phyloP scores from a whole-genome alignment of 1,140 invertebrate genomes.

The Solenopsis invicta region DNA sequence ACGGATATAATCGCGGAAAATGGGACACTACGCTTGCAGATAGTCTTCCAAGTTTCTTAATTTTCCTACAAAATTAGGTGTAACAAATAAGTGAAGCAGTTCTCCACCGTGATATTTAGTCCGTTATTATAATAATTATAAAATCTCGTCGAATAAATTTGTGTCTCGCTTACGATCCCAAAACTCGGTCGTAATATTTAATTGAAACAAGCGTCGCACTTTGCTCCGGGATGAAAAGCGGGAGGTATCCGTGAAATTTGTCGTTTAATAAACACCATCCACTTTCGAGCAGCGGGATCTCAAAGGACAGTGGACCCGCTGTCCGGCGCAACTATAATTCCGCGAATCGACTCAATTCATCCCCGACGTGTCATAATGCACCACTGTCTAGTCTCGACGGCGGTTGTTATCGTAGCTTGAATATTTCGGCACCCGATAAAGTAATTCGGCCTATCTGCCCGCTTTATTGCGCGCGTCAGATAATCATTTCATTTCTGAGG shows the following conservation, averaged over 20 bases:
- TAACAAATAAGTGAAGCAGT: neutral
- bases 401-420: neutral
- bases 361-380: neutral
- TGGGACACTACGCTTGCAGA: neutral
- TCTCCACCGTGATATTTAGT: neutral
- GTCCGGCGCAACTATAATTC: neutral
- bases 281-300: neutral
- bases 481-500: conserved; percentile 18
- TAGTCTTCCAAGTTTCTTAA: neutral
- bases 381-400: conserved; percentile 7
- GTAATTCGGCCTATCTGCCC: neutral
- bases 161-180: neutral
- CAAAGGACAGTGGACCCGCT: conserved; percentile 6
- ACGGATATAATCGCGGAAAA: conserved; percentile 1
- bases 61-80: conserved; percentile 19
- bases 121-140: conserved; percentile 5
- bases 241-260: neutral
- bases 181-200: conserved; percentile 14
- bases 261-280: neutral
- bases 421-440: neutral
- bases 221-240: neutral
- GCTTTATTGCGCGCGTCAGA: neutral
- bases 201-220: conserved; percentile 20
- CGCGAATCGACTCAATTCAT: conserved; percentile 4
- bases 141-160: conserved; percentile 8